Conservation (phyloP, 2,113 vertebrate species). For the Climacteris rufus region DNA sequence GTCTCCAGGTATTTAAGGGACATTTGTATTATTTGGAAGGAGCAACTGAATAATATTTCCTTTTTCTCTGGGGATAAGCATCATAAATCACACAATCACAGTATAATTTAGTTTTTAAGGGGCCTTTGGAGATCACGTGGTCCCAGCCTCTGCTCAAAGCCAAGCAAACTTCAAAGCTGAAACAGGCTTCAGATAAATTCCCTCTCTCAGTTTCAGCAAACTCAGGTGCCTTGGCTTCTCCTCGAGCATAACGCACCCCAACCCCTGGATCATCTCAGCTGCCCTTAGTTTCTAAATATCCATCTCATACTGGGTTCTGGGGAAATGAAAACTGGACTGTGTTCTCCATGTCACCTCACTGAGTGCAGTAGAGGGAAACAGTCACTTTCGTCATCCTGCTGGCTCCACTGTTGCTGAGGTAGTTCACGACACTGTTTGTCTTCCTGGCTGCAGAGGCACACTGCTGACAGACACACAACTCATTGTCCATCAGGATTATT, state of each 20-base stretch:
- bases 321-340: neutral
- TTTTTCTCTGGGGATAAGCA: neutral
- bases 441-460: neutral
- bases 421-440: neutral
- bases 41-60: neutral
- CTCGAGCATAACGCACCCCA: rapidly evolving
- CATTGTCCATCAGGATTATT: neutral
- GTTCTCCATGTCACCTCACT: neutral
- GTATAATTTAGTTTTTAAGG: neutral
- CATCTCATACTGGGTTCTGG: neutral
- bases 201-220: neutral
- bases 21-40: neutral
- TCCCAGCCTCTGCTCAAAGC: neutral
- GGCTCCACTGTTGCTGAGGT: neutral
- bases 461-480: neutral
- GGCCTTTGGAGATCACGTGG: neutral
- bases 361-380: neutral
- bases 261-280: neutral
- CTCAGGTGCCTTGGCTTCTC: neutral
- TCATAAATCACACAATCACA: neutral
- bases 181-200: neutral
- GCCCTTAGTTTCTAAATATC: neutral
- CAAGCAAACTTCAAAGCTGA: neutral
- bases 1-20: neutral
- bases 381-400: neutral